Percentiles rank a stretch among this genome's conserved stretches.
These are phyloP conservation scores for Campoletis raptor DNA, from an alignment of 2,888 invertebrate genomes.

Conservation along the genomic window DNA sequence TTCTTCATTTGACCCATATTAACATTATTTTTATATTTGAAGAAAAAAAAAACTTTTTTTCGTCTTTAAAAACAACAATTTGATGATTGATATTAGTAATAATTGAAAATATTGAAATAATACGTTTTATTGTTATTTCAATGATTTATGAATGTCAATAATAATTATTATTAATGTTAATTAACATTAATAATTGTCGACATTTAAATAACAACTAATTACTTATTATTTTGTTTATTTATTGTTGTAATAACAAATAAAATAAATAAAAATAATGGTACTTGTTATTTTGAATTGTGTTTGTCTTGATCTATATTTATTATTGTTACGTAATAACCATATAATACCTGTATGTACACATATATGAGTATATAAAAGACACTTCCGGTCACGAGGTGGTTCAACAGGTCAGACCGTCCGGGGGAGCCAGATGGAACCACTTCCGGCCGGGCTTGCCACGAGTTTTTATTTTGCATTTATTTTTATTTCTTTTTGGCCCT, in stretches of 20 bases:
- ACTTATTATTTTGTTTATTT: not conserved
- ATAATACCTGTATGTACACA: not conserved
- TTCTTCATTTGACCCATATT: too few species aligned
- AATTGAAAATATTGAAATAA: too few species aligned
- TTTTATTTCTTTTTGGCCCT: conserved; percentile 62
- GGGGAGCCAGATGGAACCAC: conserved; percentile 85
- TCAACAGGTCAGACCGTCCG: conserved; percentile 84
- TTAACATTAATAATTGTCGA: too few species aligned
- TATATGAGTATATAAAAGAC: conserved; percentile 71
- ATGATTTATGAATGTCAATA: too few species aligned
- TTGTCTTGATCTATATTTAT: conserved; percentile 1
- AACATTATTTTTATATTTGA: too few species aligned
- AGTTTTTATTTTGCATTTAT: conserved; percentile 54
- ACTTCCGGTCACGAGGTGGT: conserved; percentile 85
- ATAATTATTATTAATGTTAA: too few species aligned
- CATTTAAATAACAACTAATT: not conserved
- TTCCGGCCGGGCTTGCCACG: conserved; percentile 79
- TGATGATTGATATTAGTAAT: too few species aligned
- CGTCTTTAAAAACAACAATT: too few species aligned
- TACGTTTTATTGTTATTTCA: too few species aligned
- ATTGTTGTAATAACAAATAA: conserved; percentile 12
- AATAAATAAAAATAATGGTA: conserved; percentile 1
- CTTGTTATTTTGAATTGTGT: not conserved
- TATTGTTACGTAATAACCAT: conserved; percentile 11
- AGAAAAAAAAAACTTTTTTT: too few species aligned